Evolutionary conservation across 2,888 invertebrate genomes (phyloP).

Genomic region (Carterocephalus palaemon): DNA sequence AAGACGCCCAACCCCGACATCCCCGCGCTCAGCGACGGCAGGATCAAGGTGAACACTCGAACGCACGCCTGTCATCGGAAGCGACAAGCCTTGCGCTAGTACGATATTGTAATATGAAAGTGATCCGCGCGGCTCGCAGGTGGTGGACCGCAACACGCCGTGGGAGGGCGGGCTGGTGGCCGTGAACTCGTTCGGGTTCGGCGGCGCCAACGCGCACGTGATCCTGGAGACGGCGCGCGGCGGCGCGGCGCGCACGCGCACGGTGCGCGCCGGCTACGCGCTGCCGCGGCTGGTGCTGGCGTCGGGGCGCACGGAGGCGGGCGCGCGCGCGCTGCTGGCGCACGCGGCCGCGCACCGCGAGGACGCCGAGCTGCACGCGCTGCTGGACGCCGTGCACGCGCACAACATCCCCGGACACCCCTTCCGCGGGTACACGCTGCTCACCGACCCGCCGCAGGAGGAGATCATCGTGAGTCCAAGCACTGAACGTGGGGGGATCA

Average conservation of each 20-base stretch:
- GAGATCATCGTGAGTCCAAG: slow-evolving; percentile 31
- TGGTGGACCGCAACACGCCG: slow-evolving; percentile 88
- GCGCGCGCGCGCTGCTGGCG: slow-evolving; percentile 82
- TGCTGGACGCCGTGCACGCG: slow-evolving; percentile 87
- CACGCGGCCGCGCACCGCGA: slow-evolving; percentile 79
- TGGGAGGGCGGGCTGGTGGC: slow-evolving; percentile 96
- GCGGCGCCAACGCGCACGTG: slow-evolving; percentile 97
- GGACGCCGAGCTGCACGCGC: slow-evolving; percentile 86
- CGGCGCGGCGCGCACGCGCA: slow-evolving; percentile 76
- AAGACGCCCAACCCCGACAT: slow-evolving; percentile 92
- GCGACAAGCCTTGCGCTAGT: not conserved
- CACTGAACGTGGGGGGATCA: no score
- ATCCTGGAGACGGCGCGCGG: slow-evolving; percentile 87
- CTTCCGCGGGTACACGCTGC: slow-evolving; percentile 88
- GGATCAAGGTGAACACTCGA: slow-evolving; percentile 82
- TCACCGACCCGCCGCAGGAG: slow-evolving; percentile 69
- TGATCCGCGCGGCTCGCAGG: slow-evolving; percentile 54
- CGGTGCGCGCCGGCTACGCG: slow-evolving; percentile 56
- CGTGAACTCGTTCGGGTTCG: slow-evolving; percentile 98
- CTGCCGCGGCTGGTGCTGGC: slow-evolving; percentile 85
- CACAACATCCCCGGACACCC: slow-evolving; percentile 86
- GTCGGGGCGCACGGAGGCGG: slow-evolving; percentile 91
- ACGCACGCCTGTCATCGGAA: not conserved
- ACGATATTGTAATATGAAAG: not conserved
- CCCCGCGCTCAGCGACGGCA: slow-evolving; percentile 92